phyloP scores from a whole-genome alignment of 2,888 invertebrate species.

The Himalopsyche tibetana region DNA sequence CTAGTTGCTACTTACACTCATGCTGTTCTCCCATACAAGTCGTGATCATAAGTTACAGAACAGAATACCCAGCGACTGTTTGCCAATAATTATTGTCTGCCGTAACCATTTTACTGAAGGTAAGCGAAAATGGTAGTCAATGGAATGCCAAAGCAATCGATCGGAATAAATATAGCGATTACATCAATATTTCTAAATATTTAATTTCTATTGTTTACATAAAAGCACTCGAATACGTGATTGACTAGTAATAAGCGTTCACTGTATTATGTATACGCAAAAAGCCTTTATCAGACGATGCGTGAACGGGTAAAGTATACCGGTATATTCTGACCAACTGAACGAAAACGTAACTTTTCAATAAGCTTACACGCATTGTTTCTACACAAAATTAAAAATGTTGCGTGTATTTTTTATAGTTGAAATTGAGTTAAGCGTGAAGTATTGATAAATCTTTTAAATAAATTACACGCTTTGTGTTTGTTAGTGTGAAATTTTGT shows the following conservation, averaged over 20 bases:
- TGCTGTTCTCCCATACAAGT: conserved; percentile 52
- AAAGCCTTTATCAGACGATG: neutral
- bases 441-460: no score
- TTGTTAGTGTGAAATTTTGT: no score
- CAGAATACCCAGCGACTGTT: conserved; percentile 41
- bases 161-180: conserved; percentile 22
- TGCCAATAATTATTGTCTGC: conserved; percentile 38
- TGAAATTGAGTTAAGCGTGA: no score
- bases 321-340: neutral
- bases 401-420: no score
- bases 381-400: no score
- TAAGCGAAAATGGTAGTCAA: conserved; percentile 5
- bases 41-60: conserved; percentile 51
- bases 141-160: conserved; percentile 19
- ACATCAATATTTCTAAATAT: neutral
- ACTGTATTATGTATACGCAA: neutral
- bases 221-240: conserved; percentile 19
- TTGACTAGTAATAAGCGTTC: neutral
- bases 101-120: conserved; percentile 33
- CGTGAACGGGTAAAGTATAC: neutral
- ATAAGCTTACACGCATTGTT: no score
- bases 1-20: conserved; percentile 3
- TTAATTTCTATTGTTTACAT: conserved; percentile 41
- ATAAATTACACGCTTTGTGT: no score
- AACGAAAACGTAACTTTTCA: no score